Base-by-base conservation (phyloP, 2,888 invertebrate species). In the Eupsilia transversa region DNA sequence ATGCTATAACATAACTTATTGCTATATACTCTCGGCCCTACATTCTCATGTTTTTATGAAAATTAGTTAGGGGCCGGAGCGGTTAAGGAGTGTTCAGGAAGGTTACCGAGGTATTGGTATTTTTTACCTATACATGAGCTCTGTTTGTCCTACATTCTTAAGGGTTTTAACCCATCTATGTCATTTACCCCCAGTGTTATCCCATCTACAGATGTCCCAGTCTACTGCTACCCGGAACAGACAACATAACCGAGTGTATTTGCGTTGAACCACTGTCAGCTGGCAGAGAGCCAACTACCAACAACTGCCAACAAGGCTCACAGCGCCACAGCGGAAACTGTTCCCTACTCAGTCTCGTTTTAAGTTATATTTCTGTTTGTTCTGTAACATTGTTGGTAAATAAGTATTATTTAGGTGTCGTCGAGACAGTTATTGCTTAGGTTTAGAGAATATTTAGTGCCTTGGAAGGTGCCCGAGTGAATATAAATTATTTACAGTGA, bases 211-310 rank as follows among this genome's bases (percentile, higher is more conserved):
- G 54, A 61, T 63, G 52, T 43, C 30, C n/a, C 27, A 17, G 38
- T 23, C 14, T 17, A 38, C 46, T 52, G 52, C 74, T 10, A 41
- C 43, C 63, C 73, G 60, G 64, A 60, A 65, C 59, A 72, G 27
- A 57, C 23, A 27, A 20, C 46, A 17, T 43, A 49, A 60, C 46
- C 61, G 54, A 27, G 77, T 60, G 30, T 72, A 59, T 70, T 54
- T 49, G 66, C 46, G 77, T 68, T 27, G 35, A 30, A 35, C 41
- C 35, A 52, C 57, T 12, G 61, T 65, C 35, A 46, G 27, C 61
- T 74, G 82, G 80, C 84, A 10, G 2, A 1, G 43, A 12, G 82
- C 79, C 79, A 80, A 68, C n/a, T 10, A 65, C 17, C n/a, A 17
- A 46, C 33, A 23, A 46, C 67, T 14, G 64, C 30, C 68, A 46